Base-by-base conservation (phyloP, 2,797 vertebrate species). In the Enteromius radiatus region DNA sequence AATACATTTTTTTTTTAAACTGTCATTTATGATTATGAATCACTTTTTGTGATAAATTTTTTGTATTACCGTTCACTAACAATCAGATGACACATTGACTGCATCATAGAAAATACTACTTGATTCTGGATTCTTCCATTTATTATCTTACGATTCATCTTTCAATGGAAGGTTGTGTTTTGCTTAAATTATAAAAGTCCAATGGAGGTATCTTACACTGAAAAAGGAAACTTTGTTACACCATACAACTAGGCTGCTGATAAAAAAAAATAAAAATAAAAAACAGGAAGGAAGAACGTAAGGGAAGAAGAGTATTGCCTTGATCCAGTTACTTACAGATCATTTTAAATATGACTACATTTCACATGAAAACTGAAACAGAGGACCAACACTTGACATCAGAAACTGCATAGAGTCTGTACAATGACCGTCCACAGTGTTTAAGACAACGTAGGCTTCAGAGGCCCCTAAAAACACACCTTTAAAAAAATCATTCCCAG, bases 121-220 rank as follows among this genome's bases (percentile, higher is more conserved):
- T 1, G 38, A 38, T 38, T 38, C 38, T 38, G 17, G 75, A 75
- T 91, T 90, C 79, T 89, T 88, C 89, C 86, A 90, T 95, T 94
- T 94, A 94, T 94, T 93, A 70, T 88, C 67, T 82, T 91, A 88
- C 88, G 91, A 84, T 90, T 83, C 88, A 90, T 91, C 86, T 88
- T 91, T 93, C 91, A 94, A 91, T 90, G 90, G 89, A 93, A 93
- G 90, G 88, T 88, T 82, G 80, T 87, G 87, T 90, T 90, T 92
- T 67, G 12, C 36, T 93, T 93, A 93, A 94, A 94, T 94, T 93
- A 94, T 85, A 94, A 94, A 94, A 92, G 85, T 89, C 89, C 78
- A 88, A 89, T 84, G 85, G 84, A 87, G 83, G 65, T 19, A 79
- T 89, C 82, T 74, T 85, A 85, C 86, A 71, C 73, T 88, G 79